Evolutionary conservation across 2,113 vertebrate genomes (phyloP), one percentile per base, ranked within the genome.

Genomic region (Patagioenas fasciata): DNA sequence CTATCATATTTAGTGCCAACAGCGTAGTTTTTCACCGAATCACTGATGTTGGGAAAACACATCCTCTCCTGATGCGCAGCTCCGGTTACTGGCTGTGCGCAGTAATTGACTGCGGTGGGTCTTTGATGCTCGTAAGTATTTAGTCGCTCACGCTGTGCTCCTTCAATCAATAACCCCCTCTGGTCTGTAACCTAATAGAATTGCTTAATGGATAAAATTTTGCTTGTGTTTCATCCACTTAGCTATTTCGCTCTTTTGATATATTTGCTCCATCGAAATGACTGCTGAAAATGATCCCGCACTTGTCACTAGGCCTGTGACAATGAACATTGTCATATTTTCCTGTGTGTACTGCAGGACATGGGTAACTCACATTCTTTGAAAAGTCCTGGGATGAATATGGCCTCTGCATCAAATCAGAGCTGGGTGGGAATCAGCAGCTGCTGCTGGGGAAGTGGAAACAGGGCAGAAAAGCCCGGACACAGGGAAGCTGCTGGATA

Each of bases 211-310:
- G 88, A 47, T 57, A 62, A 89, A 88, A 71, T 91, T 87, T 48
- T 89, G 81, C 61, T 85, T 75, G 54, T 91, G 78, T 85, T 93
- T 89, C 81, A 96, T 71, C 85, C 62, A 88, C 51, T 91, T 70
- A 66, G 40, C 70, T 85, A 13, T 85, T 96, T 82, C 40, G 18
- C 28, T 50, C 62, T 50, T 57, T 50, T 88, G 91, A 66, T 77
- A 32, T 73, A 48, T 94, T 62, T 77, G 31, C 67, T 93, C 53
- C 50, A 54, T 36, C 56, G 23, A 26, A 44, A 42, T 70, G 65
- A 62, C 12, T n/a, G 5, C 78, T 58, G 79, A 64, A 67, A 92
- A 89, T 5, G 32, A 29, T 85, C 56, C 3, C 0, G 12, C 5
- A 1, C 58, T 78, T 62, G 66, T 91, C 47, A 2, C 19, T 15